These are phyloP conservation scores for Barnardius zonarius DNA, from an alignment of 2,113 vertebrate genomes.

Conservation along the genomic window DNA sequence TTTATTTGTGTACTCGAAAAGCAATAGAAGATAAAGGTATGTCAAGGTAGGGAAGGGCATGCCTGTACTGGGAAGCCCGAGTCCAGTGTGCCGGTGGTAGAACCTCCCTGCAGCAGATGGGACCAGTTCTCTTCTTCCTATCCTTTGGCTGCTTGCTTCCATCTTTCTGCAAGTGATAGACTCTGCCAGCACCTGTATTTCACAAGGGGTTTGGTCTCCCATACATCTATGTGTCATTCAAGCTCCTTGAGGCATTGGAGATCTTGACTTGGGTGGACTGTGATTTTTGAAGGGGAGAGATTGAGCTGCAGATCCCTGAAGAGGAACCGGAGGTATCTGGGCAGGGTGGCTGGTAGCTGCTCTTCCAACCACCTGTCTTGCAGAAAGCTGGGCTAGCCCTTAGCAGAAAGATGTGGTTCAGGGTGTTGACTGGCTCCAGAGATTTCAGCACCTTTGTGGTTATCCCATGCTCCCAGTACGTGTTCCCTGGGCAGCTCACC, in stretches of 20 bases:
- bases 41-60: not conserved
- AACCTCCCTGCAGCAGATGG: not conserved
- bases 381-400: not conserved
- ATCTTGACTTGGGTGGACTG: not conserved
- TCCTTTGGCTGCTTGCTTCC: not conserved
- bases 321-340: not conserved
- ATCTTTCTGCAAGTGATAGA: not conserved
- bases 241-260: not conserved
- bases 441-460: not conserved
- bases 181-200: not conserved
- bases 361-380: not conserved
- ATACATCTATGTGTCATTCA: too few species aligned
- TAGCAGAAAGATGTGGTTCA: not conserved
- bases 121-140: not conserved
- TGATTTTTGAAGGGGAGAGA: not conserved
- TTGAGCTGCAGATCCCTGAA: not conserved
- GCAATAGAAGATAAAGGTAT: not conserved
- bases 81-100: not conserved
- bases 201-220: not conserved
- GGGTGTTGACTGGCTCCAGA: not conserved
- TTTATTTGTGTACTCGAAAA: not conserved
- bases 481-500: not conserved
- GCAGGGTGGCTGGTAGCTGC: not conserved
- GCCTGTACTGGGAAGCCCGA: not conserved
- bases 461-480: rapidly evolving